These are phyloP conservation scores for Baccha elongata DNA, from an alignment of 2,888 invertebrate species.

Conservation along the genomic window DNA sequence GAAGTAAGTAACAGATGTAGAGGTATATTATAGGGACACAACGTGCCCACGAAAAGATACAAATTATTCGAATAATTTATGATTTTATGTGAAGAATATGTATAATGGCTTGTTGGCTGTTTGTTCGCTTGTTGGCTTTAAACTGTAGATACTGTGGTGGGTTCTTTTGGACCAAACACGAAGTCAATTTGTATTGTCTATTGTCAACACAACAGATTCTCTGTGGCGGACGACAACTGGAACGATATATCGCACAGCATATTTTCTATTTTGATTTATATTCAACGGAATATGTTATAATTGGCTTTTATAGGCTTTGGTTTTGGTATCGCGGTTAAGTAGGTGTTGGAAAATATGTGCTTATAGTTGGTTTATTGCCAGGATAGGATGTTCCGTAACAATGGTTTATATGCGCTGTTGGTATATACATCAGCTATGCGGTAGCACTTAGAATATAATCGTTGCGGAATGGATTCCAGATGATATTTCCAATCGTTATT, in stretches of 20 bases:
- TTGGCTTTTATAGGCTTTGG: slow-evolving; percentile 55
- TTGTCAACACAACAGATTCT: slow-evolving; percentile 72
- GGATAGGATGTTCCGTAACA: slow-evolving; percentile 61
- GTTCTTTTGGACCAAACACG: slow-evolving; percentile 69
- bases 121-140: slow-evolving; percentile 47
- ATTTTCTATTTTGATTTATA: slow-evolving; percentile 73
- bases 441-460: slow-evolving; percentile 32
- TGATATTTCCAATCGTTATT: slow-evolving; percentile 31
- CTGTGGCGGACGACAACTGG: slow-evolving; percentile 68
- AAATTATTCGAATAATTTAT: slow-evolving; percentile 81
- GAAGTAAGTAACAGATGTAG: slow-evolving; percentile 60
- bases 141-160: slow-evolving; percentile 5
- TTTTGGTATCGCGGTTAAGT: not conserved
- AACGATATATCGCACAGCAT: slow-evolving; percentile 71
- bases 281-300: slow-evolving; percentile 71
- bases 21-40: no score
- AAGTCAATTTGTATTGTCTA: slow-evolving; percentile 73
- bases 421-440: slow-evolving; percentile 14
- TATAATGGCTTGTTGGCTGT: slow-evolving; percentile 69
- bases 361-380: slow-evolving; percentile 62
- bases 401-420: slow-evolving; percentile 20
- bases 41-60: slow-evolving; percentile 63
- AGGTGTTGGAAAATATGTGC: slow-evolving; percentile 3
- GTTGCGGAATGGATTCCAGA: slow-evolving; percentile 13
- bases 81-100: slow-evolving; percentile 81